phyloP scores from a whole-genome alignment of 35 echinoderm and acorn worm genomes.

The Apostichopus californicus region DNA sequence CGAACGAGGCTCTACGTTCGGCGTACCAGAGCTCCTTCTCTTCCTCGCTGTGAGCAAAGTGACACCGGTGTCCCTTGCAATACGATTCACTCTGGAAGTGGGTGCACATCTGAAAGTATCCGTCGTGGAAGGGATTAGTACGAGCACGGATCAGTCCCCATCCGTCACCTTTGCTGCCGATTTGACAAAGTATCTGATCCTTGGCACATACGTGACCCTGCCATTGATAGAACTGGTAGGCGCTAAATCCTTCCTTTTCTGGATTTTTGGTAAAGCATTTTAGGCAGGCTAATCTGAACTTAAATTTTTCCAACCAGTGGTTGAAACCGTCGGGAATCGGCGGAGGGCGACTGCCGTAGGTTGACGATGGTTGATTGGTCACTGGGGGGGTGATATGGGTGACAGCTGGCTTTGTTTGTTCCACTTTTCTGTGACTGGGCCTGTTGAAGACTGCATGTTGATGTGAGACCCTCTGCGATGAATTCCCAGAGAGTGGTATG shows the following conservation, averaged over 20 bases:
- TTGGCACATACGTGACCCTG: background rate
- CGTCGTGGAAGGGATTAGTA: conserved; percentile 44
- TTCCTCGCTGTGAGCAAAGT: conserved; percentile 26
- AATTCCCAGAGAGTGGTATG: background rate
- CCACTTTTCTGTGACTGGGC: background rate
- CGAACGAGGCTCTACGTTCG: background rate
- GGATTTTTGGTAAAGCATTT: conserved; percentile 11
- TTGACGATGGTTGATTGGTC: background rate
- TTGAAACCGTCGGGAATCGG: background rate
- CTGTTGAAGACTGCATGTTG: background rate
- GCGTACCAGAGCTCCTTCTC: background rate
- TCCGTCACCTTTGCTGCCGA: background rate
- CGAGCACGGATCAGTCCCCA: conserved; percentile 13
- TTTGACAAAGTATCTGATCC: background rate
- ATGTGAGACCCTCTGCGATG: background rate
- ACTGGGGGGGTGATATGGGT: background rate
- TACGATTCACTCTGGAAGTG: background rate
- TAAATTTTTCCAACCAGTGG: background rate
- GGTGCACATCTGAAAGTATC: conserved; percentile 38
- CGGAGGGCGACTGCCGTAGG: background rate
- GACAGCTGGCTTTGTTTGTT: background rate
- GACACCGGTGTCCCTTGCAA: background rate
- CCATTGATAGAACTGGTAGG: background rate
- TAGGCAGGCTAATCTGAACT: background rate
- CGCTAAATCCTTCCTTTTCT: background rate